Percentiles rank a stretch among this genome's conserved stretches.
Evolutionary conservation across 1,140 invertebrate genomes (phyloP).

Genomic region (roundworm (Caenorhabditis elegans)): WBcel235 BX284606.5:4656501-4657000

Average conservation of each 20-base stretch:
- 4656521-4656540: no score
- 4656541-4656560: no score
- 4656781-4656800: neutral
- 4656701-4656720: neutral
- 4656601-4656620: neutral
- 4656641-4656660: neutral
- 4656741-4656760: neutral
- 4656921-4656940: slow-evolving; percentile 42
- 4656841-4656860: neutral
- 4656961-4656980: slow-evolving; percentile 26
- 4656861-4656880: neutral
- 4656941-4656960: slow-evolving; percentile 36
- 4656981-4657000: neutral
- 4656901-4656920: slow-evolving; percentile 36
- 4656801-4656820: neutral
- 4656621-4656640: neutral
- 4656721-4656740: slow-evolving; percentile 6
- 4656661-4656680: neutral
- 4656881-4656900: slow-evolving; percentile 16
- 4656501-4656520: no score
- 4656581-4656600: no score
- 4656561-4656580: neutral
- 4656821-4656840: neutral
- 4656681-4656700: neutral
- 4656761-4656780: neutral